phyloP scores from a whole-genome alignment of 2,113 vertebrate genomes.

The Sturnira hondurensis region DNA sequence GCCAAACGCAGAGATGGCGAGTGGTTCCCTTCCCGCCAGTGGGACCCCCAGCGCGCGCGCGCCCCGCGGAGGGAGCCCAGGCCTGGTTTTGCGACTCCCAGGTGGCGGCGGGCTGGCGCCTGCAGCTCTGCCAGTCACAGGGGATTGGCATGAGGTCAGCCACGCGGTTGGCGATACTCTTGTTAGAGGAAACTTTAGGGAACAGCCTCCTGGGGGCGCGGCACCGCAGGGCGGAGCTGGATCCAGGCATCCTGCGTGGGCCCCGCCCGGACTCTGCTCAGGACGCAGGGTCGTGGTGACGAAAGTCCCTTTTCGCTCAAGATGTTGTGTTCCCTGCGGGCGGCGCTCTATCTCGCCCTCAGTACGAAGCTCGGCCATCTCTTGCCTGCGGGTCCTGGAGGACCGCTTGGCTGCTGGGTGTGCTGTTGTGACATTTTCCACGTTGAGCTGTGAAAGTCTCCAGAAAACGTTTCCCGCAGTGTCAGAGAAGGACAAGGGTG shows the following conservation, averaged over 20 bases:
- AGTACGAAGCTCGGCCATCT: background rate
- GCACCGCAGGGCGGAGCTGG: accelerated
- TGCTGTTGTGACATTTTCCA: background rate
- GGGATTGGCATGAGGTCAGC: background rate
- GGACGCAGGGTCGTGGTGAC: background rate
- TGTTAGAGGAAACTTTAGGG: accelerated
- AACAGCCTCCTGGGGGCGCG: background rate
- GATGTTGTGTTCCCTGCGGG: background rate
- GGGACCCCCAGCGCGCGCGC: accelerated
- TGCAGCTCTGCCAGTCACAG: background rate
- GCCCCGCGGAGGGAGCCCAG: background rate
- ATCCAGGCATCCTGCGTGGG: background rate
- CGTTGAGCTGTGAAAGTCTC: background rate
- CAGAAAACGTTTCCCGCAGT: slow-evolving; percentile 1
- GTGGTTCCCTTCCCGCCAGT: background rate
- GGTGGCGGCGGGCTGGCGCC: background rate
- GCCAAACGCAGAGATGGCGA: accelerated
- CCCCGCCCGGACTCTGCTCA: background rate
- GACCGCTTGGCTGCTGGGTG: background rate
- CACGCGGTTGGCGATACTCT: accelerated
- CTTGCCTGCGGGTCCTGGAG: background rate
- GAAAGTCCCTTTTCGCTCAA: background rate
- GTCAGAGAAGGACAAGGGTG: background rate
- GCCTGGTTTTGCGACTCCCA: background rate
- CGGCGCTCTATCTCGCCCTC: background rate